Evolutionary conservation across 2,113 vertebrate species (phyloP), one percentile per base, ranked within the genome.

Genomic region (Solea senegalensis): DNA sequence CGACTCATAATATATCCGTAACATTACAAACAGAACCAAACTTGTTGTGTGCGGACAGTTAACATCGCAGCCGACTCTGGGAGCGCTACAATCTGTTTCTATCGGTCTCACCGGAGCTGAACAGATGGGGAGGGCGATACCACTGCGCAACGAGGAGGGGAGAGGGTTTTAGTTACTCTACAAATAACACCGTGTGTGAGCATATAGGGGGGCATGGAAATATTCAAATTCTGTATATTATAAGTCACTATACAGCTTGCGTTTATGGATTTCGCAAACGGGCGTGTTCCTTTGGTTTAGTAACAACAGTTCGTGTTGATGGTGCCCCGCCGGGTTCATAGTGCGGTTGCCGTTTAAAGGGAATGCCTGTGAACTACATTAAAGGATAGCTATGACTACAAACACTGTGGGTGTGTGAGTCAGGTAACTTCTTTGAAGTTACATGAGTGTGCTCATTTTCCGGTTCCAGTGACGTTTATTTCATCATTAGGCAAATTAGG

Each of bases 101-200:
- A 88, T 92, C 89, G 83, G 74, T 73, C 84, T 82, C 84, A 79
- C 84, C 65, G 63, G 88, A 89, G 83, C 65, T 28, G 89, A 94
- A 88, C 94, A 94, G 93, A 94, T 93, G 93, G 92, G 82, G 58
- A 44, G 83, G 92, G 21, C 64, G 39, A 69, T 89, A 93, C 93
- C 92, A 94, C n/a, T 26, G 1, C 13, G 3, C 2, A 4, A 0
- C 34, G 0, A 10, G 21, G 8, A 64, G 72, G 76, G 74, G 82
- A 1, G 0, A 0, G 2, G 2, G 39, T 8, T 15, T 7, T 13
- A 55, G 7, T 65, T 49, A 14, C 4, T 53, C 3, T 46, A 1
- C 8, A 43, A 15, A 7, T 67, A 16, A 55, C 68, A 75, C 48
- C 11, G 2, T 10, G 48, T 10, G 0, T 45, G 0, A 40, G 12